Evolutionary conservation across 2,888 invertebrate species (phyloP), one percentile per base, ranked within the genome.

Genomic region (Drosophila macrothrix): DNA sequence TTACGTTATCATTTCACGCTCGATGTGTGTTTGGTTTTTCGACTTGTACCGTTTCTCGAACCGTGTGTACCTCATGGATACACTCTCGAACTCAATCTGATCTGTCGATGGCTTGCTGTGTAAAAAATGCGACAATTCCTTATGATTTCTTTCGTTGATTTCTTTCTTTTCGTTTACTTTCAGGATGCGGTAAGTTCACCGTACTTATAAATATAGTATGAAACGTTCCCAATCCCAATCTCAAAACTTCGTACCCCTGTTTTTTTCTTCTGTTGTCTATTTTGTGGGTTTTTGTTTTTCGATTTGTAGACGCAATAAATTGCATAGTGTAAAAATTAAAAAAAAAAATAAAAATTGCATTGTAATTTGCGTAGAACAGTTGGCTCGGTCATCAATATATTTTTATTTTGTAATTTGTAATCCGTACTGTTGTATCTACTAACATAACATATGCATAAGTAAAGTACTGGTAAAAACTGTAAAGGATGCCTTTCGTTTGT

Each of bases 131-230:
- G 71, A 74, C 66, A 67, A 73, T 63, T 82, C 83, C 58, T 86
- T 85, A 78, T 89, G 79, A 82, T 91, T 87, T 84, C 80, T 85
- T 80, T 82, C 73, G 87, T 85, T 85, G 84, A 85, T 84, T 91
- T 78, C 86, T 81, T 88, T 92, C 93, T 91, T 91, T 90, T 89
- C 90, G 82, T 93, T 94, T 93, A 93, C 92, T 93, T 93, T 81
- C 93, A 93, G 93, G 93, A 93, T 91, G 93, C 93, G 93, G 93
- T 93, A 93, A 93, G 93, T 93, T 87, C 82, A 72, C 77, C 81
- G 67, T 62, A 71, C 61, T 60, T 61, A 62, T 79, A 72, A 78
- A 54, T 64, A 76, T 56, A 49, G 71, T 67, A 72, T 71, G 22
- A 62, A 75, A 53, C 37, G 19, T 55, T 49, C 54, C 49, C 39